phyloP scores from a whole-genome alignment of 2,797 vertebrate species.

The Scolopax bukidnonensis region DNA sequence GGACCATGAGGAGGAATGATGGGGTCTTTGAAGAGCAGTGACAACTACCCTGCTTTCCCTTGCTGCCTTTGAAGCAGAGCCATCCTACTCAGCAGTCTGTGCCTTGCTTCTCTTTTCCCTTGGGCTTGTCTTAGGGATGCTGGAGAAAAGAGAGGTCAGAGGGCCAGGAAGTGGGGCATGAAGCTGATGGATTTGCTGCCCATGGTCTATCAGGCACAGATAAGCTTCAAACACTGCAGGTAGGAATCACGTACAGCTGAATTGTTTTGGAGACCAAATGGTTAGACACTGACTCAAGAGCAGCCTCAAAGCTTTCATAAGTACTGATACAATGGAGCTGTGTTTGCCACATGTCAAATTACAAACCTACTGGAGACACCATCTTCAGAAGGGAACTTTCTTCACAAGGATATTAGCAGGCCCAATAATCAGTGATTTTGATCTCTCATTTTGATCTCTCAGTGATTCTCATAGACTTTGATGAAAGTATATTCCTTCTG shows the following conservation, averaged over 20 bases:
- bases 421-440: not conserved
- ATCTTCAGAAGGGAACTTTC: not conserved
- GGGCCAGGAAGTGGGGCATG: not conserved
- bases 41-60: not conserved
- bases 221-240: not conserved
- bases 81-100: not conserved
- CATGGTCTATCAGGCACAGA: not conserved
- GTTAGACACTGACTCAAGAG: not conserved
- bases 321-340: not conserved
- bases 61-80: not conserved
- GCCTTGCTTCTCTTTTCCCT: not conserved
- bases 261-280: not conserved
- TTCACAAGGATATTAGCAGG: not conserved
- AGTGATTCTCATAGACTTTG: not conserved
- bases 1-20: accelerated
- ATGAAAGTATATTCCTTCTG: not conserved
- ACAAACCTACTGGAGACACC: not conserved
- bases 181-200: not conserved
- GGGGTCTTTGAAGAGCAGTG: not conserved
- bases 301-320: not conserved
- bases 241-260: not conserved
- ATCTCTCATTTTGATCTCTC: too few relatives aligned
- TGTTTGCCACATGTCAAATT: not conserved
- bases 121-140: not conserved
- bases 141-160: not conserved